phyloP scores from a whole-genome alignment of 1,140 invertebrate genomes.

The Sycophaga agraensis region DNA sequence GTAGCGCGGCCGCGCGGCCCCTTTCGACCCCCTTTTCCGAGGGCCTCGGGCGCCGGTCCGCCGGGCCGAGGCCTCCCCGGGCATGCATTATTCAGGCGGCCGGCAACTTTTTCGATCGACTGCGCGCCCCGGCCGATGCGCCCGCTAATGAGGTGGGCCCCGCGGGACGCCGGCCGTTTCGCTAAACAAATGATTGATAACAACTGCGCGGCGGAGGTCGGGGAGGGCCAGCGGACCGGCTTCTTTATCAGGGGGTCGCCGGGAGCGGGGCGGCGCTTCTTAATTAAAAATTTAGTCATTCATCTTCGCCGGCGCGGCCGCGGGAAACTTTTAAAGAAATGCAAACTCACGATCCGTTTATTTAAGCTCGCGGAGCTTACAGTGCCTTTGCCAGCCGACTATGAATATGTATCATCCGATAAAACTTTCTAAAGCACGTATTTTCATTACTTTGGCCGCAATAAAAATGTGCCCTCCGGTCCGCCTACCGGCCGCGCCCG shows the following conservation, averaged over 20 bases:
- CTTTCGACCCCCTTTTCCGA: conserved; percentile 33
- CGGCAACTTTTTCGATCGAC: conserved; percentile 21
- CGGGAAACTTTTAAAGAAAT: not conserved
- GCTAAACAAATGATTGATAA: too few relatives aligned
- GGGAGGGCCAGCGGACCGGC: too few relatives aligned
- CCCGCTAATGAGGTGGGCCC: conserved; percentile 3
- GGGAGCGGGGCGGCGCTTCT: too few relatives aligned
- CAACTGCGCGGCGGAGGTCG: not conserved
- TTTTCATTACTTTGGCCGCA: not conserved
- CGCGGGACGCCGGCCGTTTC: too few relatives aligned
- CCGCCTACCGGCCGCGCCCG: too few relatives aligned
- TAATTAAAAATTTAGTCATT: conserved; percentile 18
- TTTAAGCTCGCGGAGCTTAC: not conserved
- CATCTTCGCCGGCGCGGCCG: not conserved
- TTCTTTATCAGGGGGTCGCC: too few relatives aligned
- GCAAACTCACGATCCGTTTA: conserved; percentile 1
- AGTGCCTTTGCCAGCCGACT: not conserved
- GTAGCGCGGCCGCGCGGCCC: not conserved
- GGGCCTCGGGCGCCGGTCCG: too few relatives aligned
- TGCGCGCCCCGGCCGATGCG: not conserved
- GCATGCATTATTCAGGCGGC: conserved; percentile 2
- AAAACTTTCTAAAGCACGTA: not conserved
- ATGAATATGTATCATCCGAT: not conserved
- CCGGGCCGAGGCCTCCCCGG: not conserved
- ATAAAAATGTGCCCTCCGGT: too few relatives aligned